Conservation (phyloP, 2,113 vertebrate species). For the Suricata suricatta region DNA sequence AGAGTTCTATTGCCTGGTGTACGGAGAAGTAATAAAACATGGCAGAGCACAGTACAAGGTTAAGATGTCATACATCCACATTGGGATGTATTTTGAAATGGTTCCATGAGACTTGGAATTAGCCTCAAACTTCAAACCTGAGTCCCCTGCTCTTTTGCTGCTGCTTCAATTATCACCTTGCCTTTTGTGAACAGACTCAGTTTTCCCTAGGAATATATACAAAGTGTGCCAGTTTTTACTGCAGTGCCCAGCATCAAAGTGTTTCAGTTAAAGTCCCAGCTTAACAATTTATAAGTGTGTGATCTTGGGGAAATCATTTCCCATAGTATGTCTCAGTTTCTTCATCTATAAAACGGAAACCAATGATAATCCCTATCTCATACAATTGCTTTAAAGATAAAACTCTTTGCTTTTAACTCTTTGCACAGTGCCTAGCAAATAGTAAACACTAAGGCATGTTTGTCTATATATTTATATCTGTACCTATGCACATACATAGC, state of each 20-base stretch:
- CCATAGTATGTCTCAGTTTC: background rate
- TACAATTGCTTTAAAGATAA: background rate
- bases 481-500: background rate
- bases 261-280: background rate
- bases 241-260: background rate
- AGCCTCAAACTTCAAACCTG: background rate
- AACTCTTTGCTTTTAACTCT: background rate
- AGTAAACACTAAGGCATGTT: background rate
- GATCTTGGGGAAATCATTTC: background rate
- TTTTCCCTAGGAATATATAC: background rate
- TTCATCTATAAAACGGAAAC: background rate
- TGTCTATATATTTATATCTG: background rate
- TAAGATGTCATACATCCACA: slow-evolving; percentile 12
- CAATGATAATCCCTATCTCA: background rate
- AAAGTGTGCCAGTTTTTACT: background rate
- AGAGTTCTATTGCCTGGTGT: background rate
- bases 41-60: background rate
- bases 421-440: background rate
- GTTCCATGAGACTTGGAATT: slow-evolving; percentile 8
- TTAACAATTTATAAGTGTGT: background rate
- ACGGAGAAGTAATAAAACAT: slow-evolving; percentile 74
- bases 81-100: slow-evolving; percentile 11
- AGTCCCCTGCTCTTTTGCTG: background rate
- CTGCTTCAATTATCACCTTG: background rate
- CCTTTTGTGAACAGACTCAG: background rate